These are phyloP conservation scores for Drosophila anomalata DNA, from an alignment of 2,888 invertebrate species.

Conservation along the genomic window DNA sequence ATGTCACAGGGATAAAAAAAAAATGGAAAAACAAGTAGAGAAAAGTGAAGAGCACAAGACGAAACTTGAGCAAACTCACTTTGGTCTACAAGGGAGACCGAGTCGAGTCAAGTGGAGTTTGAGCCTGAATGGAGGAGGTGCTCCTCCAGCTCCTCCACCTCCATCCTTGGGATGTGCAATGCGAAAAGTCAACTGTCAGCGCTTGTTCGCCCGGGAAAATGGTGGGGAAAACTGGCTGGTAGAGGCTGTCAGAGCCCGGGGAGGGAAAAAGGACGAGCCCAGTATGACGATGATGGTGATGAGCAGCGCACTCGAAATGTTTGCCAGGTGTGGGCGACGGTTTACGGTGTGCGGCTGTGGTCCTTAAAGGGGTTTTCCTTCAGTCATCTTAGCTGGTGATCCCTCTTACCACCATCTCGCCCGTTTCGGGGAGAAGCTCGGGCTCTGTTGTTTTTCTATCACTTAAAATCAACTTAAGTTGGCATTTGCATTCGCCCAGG, in stretches of 20 bases:
- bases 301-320: slow-evolving; percentile 66
- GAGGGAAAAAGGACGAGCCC: not conserved
- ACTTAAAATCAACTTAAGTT: slow-evolving; percentile 82
- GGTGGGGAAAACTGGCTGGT: too few species aligned
- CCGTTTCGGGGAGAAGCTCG: slow-evolving; percentile 30
- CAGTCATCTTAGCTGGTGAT: slow-evolving; percentile 47
- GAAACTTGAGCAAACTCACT: slow-evolving; percentile 75
- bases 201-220: slow-evolving; percentile 53
- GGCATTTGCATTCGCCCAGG: slow-evolving; percentile 78
- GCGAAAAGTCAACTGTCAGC: slow-evolving; percentile 70
- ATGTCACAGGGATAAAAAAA: slow-evolving; percentile 54
- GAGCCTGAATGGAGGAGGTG: slow-evolving; percentile 35
- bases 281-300: slow-evolving; percentile 65
- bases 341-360: slow-evolving; percentile 25
- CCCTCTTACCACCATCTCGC: not conserved
- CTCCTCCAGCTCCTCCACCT: slow-evolving; percentile 33
- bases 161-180: slow-evolving; percentile 43
- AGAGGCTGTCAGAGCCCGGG: not conserved
- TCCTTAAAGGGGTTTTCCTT: slow-evolving; percentile 61
- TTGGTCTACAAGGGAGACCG: slow-evolving; percentile 53
- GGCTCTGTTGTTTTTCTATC: slow-evolving; percentile 70
- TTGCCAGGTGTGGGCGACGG: slow-evolving; percentile 41
- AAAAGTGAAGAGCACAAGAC: slow-evolving; percentile 36
- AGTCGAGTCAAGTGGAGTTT: slow-evolving; percentile 61
- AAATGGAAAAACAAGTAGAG: slow-evolving; percentile 4